Percentiles rank a stretch among this genome's conserved stretches.
Evolutionary conservation across 2,888 invertebrate genomes (phyloP).

Genomic region (Podabrus alpinus): DNA sequence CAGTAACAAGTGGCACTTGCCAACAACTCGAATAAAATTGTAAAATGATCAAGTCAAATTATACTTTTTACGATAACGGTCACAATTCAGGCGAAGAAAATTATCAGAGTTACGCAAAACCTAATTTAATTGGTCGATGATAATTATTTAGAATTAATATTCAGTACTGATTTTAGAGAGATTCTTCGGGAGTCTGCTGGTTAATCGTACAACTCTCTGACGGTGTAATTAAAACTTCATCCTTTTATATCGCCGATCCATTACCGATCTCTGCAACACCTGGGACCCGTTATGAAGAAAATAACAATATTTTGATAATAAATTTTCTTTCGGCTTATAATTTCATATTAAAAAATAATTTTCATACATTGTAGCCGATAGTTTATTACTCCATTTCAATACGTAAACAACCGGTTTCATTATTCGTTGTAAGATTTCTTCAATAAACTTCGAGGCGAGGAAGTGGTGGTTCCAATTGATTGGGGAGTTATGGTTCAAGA

Average conservation of each 20-base stretch:
- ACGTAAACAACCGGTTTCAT: not conserved
- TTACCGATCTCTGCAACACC: not conserved
- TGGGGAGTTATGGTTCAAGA: not conserved
- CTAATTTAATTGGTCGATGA: not conserved
- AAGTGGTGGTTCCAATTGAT: not conserved
- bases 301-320: not conserved
- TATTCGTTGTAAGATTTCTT: not conserved
- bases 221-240: not conserved
- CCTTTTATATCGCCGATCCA: not conserved
- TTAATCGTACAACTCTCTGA: not conserved
- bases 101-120: not conserved
- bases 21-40: slow-evolving; percentile 5
- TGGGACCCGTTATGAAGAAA: not conserved
- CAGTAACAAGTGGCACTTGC: slow-evolving; percentile 8
- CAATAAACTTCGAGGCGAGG: not conserved
- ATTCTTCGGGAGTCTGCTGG: not conserved
- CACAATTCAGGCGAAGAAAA: not conserved
- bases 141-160: no score
- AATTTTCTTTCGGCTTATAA: not conserved
- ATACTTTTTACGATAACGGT: slow-evolving; percentile 11
- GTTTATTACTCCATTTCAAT: not conserved
- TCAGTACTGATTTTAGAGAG: no score
- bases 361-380: not conserved
- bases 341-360: not conserved
- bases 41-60: slow-evolving; percentile 9